A percentile compares a stretch with the other conserved stretches of the same genome.
Evolutionary conservation across 2,888 invertebrate species (phyloP).

Genomic region (Drosophila crucigera): DNA sequence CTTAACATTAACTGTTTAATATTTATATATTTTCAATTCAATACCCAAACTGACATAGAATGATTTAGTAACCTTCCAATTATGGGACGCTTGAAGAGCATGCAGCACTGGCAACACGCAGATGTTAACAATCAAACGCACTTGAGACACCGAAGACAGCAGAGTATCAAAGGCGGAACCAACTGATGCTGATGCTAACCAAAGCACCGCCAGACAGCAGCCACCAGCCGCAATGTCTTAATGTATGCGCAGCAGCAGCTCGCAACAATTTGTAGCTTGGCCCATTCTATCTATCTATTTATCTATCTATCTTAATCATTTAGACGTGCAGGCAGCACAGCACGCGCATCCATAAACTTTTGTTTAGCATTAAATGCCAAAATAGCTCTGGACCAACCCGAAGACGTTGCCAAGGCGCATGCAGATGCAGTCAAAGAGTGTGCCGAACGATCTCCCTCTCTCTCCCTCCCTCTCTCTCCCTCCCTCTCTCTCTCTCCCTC

Average conservation of each 20-base stretch:
- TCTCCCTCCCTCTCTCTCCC: no score
- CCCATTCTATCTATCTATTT: conserved; percentile 50
- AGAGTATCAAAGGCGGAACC: conserved; percentile 32
- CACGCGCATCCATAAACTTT: conserved; percentile 68
- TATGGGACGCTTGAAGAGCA: not conserved
- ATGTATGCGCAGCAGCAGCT: conserved; percentile 11
- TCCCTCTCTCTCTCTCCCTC: not conserved
- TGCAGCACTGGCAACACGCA: conserved; percentile 17
- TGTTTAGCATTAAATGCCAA: conserved; percentile 68
- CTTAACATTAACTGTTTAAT: not conserved
- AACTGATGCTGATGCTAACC: conserved; percentile 54
- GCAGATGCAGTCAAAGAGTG: conserved; percentile 15
- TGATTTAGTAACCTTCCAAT: not conserved
- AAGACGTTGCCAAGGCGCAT: conserved; percentile 29
- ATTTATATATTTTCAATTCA: not conserved
- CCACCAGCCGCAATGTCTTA: conserved; percentile 29
- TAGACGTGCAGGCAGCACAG: conserved; percentile 33
- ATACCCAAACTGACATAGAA: not conserved
- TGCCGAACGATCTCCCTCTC: not conserved
- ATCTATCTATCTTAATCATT: conserved; percentile 75
- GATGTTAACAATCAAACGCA: conserved; percentile 68
- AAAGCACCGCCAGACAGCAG: not conserved
- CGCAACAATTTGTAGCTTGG: conserved; percentile 16
- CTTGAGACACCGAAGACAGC: conserved; percentile 49
- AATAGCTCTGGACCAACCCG: conserved; percentile 15